phyloP scores from a whole-genome alignment of 2,797 vertebrate species.

The Falco novaeseelandiae region DNA sequence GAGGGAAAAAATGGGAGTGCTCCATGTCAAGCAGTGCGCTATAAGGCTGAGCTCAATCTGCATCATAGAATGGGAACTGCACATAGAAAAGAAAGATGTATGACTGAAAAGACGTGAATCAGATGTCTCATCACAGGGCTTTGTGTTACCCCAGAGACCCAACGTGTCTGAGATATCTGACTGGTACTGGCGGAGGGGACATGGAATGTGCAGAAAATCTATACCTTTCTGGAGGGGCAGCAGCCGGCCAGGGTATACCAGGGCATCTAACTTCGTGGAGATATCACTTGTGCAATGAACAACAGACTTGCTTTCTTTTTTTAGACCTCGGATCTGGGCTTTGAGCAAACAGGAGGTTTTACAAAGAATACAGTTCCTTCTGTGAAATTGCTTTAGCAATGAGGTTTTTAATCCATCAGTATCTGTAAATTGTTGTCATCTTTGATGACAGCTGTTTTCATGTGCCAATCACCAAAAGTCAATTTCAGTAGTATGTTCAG shows the following conservation, averaged over 20 bases:
- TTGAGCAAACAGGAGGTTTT: not conserved
- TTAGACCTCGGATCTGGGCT: not conserved
- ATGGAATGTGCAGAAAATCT: not conserved
- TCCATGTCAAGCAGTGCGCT: not conserved
- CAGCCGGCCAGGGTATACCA: not conserved
- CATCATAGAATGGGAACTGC: not conserved
- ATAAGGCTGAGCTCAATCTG: not conserved
- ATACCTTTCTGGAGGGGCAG: not conserved
- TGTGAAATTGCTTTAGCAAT: not conserved
- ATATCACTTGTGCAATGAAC: not conserved
- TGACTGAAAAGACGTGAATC: not conserved
- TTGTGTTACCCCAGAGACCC: not conserved
- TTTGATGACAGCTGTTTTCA: not conserved
- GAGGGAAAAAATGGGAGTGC: not conserved
- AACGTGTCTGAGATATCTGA: rapidly evolving
- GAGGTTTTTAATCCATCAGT: not conserved
- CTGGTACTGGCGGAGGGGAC: rapidly evolving
- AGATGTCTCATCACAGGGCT: not conserved
- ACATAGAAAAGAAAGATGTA: not conserved
- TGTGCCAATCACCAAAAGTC: not conserved
- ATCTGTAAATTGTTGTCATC: not conserved
- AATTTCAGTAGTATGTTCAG: not conserved
- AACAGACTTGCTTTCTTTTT: not conserved
- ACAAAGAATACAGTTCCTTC: not conserved
- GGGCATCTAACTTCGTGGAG: not conserved